Conservation (phyloP, 2,113 vertebrate species). For the Sialia sialis region DNA sequence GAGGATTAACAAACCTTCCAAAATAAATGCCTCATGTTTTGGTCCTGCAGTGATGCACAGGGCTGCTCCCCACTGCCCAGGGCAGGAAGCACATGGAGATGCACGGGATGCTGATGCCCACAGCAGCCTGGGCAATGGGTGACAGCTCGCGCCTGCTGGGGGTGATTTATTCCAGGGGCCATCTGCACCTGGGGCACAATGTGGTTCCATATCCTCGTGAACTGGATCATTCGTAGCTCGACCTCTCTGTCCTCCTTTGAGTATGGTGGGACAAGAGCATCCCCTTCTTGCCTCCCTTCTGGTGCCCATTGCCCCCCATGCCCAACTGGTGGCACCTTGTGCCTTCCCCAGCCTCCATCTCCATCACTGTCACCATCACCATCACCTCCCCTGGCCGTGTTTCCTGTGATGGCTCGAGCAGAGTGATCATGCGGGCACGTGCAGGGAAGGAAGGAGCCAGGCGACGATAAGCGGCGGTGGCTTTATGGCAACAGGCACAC, state of each 20-base stretch:
- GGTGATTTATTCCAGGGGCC: conserved; percentile 82
- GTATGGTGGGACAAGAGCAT: conserved; percentile 61
- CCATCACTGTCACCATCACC: background rate
- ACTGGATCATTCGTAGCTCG: conserved; percentile 68
- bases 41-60: accelerated
- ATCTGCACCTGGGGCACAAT: conserved; percentile 82
- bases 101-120: accelerated
- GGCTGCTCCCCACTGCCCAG: background rate
- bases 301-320: background rate
- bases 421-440: background rate
- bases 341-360: background rate
- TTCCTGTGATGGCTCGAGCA: background rate
- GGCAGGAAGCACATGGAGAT: background rate
- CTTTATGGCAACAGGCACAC: conserved; percentile 74
- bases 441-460: conserved; percentile 19
- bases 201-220: conserved; percentile 75
- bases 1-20: background rate
- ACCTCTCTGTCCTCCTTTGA: conserved; percentile 75
- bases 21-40: accelerated
- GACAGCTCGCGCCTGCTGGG: conserved; percentile 1
- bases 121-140: background rate
- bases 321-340: accelerated
- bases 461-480: conserved; percentile 50
- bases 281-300: conserved; percentile 13
- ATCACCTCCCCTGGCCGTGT: background rate